Evolutionary conservation across 2,888 invertebrate genomes (phyloP).

Genomic region (Aplocera efformata): DNA sequence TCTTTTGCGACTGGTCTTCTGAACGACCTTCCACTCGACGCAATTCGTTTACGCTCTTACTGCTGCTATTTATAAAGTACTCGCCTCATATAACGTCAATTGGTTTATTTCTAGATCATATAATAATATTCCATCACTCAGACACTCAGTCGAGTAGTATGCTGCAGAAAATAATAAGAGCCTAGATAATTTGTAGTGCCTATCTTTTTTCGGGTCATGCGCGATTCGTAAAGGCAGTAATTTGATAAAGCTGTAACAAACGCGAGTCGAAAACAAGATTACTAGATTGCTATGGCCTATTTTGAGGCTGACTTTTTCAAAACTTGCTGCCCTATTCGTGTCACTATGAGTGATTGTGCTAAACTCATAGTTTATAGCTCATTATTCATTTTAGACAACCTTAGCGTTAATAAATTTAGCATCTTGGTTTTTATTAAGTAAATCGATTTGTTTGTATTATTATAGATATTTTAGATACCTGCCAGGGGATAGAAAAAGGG

Average conservation of each 20-base stretch:
- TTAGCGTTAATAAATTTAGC: conserved; percentile 47
- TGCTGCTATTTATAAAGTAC: conserved; percentile 23
- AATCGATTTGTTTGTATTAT: conserved; percentile 42
- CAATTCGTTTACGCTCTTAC: conserved; percentile 14
- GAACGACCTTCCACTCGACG: conserved; percentile 10
- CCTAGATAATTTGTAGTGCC: too few species aligned
- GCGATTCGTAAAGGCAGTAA: too few species aligned
- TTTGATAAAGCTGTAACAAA: too few species aligned
- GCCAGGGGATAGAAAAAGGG: conserved; percentile 36
- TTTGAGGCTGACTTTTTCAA: conserved; percentile 22
- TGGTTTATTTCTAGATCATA: conserved; percentile 15
- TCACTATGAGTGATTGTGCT: conserved; percentile 80
- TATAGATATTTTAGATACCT: conserved; percentile 38
- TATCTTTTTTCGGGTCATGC: too few species aligned
- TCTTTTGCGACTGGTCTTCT: too few species aligned
- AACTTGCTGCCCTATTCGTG: conserved; percentile 53
- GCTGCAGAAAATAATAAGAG: neutral
- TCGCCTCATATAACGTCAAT: conserved; percentile 16
- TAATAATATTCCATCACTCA: conserved; percentile 6
- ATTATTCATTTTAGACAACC: conserved; percentile 60
- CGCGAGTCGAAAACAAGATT: neutral
- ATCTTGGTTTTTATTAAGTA: conserved; percentile 44
- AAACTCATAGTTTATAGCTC: conserved; percentile 76
- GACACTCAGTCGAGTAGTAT: conserved; percentile 3
- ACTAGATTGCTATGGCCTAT: conserved; percentile 13